phyloP scores from a whole-genome alignment of 37 sponge, comb jelly and placozoan genomes.

The Mnemiopsis leidyi region DNA sequence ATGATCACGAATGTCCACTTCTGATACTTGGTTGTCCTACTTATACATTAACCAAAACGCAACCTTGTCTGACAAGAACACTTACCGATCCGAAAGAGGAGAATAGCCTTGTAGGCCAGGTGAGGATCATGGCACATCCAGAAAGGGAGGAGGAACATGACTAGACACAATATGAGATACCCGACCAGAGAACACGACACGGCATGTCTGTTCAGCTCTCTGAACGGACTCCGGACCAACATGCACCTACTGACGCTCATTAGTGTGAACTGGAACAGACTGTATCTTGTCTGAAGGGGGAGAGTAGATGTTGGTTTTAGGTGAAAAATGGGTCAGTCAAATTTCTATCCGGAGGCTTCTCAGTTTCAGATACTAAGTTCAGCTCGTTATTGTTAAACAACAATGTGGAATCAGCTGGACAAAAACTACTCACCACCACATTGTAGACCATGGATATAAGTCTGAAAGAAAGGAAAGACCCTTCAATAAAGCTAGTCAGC shows the following conservation, averaged over 20 bases:
- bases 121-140: background rate
- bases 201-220: background rate
- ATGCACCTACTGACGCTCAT: background rate
- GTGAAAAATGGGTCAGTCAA: no score
- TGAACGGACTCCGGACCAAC: background rate
- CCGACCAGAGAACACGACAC: background rate
- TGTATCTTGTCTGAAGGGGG: background rate
- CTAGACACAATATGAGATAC: background rate
- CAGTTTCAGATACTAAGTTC: no score
- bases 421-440: background rate
- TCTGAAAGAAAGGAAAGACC: background rate
- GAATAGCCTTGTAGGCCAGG: background rate
- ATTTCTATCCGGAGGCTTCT: no score
- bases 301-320: no score
- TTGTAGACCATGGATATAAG: background rate
- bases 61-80: background rate
- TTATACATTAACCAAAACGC: no score
- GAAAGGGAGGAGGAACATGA: background rate
- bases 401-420: no score
- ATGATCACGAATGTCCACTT: no score
- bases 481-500: background rate
- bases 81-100: background rate
- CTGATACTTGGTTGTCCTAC: no score
- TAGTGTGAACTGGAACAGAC: background rate
- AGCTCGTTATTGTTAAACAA: no score